Percentiles rank a stretch among this genome's conserved stretches.
phyloP scores from a whole-genome alignment of 2,797 vertebrate species.

The Danio kyathit region DNA sequence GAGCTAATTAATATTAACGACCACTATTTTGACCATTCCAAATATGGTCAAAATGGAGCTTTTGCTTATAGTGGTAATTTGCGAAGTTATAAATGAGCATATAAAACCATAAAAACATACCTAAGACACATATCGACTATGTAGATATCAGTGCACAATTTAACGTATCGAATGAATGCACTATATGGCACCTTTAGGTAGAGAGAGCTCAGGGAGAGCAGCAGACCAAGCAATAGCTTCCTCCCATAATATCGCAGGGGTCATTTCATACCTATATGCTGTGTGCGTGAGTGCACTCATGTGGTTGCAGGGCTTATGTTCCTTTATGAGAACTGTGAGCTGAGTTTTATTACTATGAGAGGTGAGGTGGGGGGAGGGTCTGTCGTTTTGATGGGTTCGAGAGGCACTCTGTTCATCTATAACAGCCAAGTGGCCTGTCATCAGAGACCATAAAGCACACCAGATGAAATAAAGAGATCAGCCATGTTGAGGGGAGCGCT shows the following conservation, averaged over 20 bases:
- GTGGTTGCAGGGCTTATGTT: slow-evolving; percentile 53
- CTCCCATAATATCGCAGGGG: neutral
- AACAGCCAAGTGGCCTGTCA: slow-evolving; percentile 62
- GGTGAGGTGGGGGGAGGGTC: slow-evolving; percentile 39
- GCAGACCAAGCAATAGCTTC: neutral
- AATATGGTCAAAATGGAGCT: no score
- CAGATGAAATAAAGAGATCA: slow-evolving; percentile 57
- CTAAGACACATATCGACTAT: no score
- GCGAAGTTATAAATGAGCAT: no score
- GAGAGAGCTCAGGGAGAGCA: neutral
- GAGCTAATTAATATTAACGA: no score
- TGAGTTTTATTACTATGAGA: slow-evolving; percentile 58
- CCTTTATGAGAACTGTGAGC: slow-evolving; percentile 58
- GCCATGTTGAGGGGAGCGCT: slow-evolving; percentile 44
- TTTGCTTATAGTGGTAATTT: no score
- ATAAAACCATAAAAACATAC: no score
- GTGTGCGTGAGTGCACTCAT: slow-evolving; percentile 19
- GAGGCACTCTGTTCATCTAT: slow-evolving; percentile 55
- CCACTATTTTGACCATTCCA: no score
- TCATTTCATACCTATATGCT: slow-evolving; percentile 9
- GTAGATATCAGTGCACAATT: no score
- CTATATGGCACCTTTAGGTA: neutral
- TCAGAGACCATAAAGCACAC: slow-evolving; percentile 58
- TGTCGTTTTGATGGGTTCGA: slow-evolving; percentile 56
- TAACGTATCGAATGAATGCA: no score